Conservation (phyloP, 2,888 invertebrate species). For the Drosophila acutilabella region DNA sequence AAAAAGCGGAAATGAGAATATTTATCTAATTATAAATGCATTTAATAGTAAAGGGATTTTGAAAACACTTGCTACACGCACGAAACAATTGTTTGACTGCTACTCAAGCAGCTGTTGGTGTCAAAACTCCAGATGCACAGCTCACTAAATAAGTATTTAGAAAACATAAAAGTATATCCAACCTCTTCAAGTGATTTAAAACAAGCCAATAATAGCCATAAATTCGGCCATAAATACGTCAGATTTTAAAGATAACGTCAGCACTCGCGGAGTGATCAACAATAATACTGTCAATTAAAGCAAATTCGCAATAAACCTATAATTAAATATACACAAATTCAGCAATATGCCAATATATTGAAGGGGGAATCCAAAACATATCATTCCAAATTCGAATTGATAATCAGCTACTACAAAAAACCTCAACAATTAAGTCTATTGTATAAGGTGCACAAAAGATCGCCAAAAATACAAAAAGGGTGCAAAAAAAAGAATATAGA, state of each 20-base stretch:
- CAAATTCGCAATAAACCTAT: conserved; percentile 38
- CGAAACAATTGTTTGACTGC: not conserved
- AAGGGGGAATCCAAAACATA: conserved; percentile 69
- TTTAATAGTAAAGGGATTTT: not conserved
- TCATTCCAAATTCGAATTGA: conserved; percentile 70
- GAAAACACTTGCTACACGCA: not conserved
- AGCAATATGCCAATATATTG: conserved; percentile 58
- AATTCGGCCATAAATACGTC: too few relatives aligned
- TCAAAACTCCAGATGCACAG: not conserved
- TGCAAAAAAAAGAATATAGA: conserved; percentile 56
- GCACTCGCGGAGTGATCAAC: not conserved
- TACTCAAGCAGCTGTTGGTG: not conserved
- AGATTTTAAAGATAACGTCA: not conserved
- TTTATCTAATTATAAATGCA: not conserved
- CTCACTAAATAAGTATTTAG: not conserved
- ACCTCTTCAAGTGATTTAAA: too few relatives aligned
- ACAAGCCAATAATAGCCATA: too few relatives aligned
- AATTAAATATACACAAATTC: conserved; percentile 47
- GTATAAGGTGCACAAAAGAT: conserved; percentile 40
- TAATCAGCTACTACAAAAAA: conserved; percentile 57
- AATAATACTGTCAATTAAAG: conserved; percentile 32
- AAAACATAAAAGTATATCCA: not conserved
- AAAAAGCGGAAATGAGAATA: not conserved
- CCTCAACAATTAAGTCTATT: conserved; percentile 62
- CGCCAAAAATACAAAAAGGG: conserved; percentile 50